Base-by-base conservation (phyloP, 2,797 vertebrate genomes). In the Falco cherrug region DNA sequence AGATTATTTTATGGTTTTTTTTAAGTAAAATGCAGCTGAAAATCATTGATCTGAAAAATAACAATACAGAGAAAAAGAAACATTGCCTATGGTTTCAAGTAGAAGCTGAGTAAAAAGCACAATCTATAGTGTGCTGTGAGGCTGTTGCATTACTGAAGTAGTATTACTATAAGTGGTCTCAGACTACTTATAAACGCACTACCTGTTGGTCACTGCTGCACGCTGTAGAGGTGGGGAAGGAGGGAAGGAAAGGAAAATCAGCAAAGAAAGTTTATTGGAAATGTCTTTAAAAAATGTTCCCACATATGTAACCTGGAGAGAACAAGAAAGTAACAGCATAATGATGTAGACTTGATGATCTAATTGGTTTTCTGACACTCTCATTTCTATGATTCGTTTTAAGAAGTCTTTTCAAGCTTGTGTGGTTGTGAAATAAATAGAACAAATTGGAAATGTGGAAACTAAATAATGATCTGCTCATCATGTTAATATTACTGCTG, bases 11-110 rank as follows among this genome's bases (percentile, higher is more conserved):
- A 88, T 8, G 9, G 45, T 79, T 89, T 70, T 89, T 70, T 73
- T 22, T 84, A 95, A 94, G 93, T 97, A 95, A 95, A 90, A 84
- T 80, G 41, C 74, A 90, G 33, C 70, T 75, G 91, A 92, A 88
- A 84, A 82, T 79, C 88, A 82, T n/a, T 79, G 75, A 96, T 70
- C 64, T 95, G 70, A 89, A 79, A 89, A 87, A 70, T 28, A 78
- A 31, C 22, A n/a, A 17, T 47, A 8, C 37, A 76, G 35, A 37
- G 47, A 15, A 53, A 94, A 86, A 93, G 54, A 65, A 86, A 35
- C 31, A 29, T 78, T 60, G 29, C 21, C 63, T 18, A 8, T 67
- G 35, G 9, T 86, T 96, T 90, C 54, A 59, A 63, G 51, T 21
- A 29, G 68, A 47, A 82, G 31, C 56, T 93, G 67, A 84, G 68